A percentile compares a stretch with the other conserved stretches of the same genome.
Conservation (phyloP, 2,888 invertebrate genomes). For the Drosophila mayaguana region DNA sequence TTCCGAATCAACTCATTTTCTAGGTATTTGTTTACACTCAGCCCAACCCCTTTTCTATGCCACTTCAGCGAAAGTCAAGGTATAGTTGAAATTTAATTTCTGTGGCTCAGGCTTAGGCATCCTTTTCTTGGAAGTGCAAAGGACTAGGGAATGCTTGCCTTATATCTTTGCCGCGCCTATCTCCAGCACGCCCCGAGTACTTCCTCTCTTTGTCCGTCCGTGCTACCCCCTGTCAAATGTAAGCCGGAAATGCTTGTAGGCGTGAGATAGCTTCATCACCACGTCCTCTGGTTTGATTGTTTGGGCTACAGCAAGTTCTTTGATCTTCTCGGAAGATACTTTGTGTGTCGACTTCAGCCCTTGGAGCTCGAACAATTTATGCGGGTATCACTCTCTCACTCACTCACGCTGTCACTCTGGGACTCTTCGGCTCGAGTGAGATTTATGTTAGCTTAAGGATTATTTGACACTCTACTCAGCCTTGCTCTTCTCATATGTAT, state of each 20-base stretch:
- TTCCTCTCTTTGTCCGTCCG: slow-evolving; percentile 39
- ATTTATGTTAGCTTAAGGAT: slow-evolving; percentile 3
- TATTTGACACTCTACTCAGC: slow-evolving; percentile 1
- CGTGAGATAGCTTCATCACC: slow-evolving; percentile 77
- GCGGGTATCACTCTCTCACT: slow-evolving; percentile 61
- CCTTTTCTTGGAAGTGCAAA: slow-evolving; percentile 33
- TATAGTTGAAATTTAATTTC: background rate
- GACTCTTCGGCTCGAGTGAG: background rate
- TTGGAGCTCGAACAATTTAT: slow-evolving; percentile 56
- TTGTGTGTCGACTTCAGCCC: slow-evolving; percentile 32
- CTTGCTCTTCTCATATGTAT: background rate
- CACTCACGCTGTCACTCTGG: slow-evolving; percentile 14
- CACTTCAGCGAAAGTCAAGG: slow-evolving; percentile 19
- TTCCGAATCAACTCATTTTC: slow-evolving; percentile 11
- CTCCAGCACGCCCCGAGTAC: slow-evolving; percentile 54
- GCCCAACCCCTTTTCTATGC: slow-evolving; percentile 7
- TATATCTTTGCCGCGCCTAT: slow-evolving; percentile 12
- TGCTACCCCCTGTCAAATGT: slow-evolving; percentile 33
- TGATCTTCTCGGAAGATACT: slow-evolving; percentile 57
- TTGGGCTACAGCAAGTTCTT: slow-evolving; percentile 23
- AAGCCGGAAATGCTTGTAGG: slow-evolving; percentile 79
- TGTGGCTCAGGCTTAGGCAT: slow-evolving; percentile 15
- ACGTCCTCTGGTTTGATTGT: slow-evolving; percentile 26
- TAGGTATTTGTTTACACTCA: slow-evolving; percentile 12
- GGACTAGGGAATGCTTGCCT: background rate